A percentile compares a stretch with the other conserved stretches of the same genome.
These are phyloP conservation scores for Tachystola acroxantha DNA, from an alignment of 2,888 invertebrate genomes.

Conservation along the genomic window DNA sequence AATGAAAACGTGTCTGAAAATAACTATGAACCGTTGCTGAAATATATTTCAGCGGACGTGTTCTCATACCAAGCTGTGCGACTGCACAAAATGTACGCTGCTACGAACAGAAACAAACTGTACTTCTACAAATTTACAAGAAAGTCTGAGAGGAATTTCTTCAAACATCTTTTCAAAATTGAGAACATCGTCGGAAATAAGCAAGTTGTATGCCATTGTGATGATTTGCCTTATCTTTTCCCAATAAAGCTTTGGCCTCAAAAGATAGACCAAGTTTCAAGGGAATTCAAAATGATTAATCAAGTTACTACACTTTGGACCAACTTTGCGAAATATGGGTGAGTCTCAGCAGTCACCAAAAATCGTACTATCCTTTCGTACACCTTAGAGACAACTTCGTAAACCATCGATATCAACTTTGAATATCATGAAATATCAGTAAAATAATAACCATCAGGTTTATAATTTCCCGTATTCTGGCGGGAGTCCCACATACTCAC, in stretches of 20 bases:
- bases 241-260: constrained; percentile 20
- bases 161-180: constrained; percentile 23
- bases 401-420: too few species aligned
- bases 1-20: constrained; percentile 24
- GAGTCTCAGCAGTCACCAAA: too few species aligned
- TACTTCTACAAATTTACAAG: constrained; percentile 48
- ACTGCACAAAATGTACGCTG: constrained; percentile 26
- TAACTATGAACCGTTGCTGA: constrained; percentile 25
- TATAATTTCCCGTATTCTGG: too few species aligned
- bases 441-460: too few species aligned
- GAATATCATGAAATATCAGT: too few species aligned
- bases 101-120: constrained; percentile 25
- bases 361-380: too few species aligned
- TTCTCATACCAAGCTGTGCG: neutral
- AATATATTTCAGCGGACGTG: constrained; percentile 3
- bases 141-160: constrained; percentile 38
- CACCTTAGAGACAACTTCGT: too few species aligned
- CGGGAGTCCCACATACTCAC: too few species aligned
- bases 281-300: constrained; percentile 36
- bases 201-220: constrained; percentile 31
- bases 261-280: constrained; percentile 26
- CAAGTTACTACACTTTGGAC: constrained; percentile 48
- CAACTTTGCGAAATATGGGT: constrained; percentile 59
- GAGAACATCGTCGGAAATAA: constrained; percentile 17
- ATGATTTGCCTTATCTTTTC: constrained; percentile 46